These are phyloP conservation scores for Aeoliscus strigatus DNA, from an alignment of 2,797 vertebrate genomes.

Conservation along the genomic window DNA sequence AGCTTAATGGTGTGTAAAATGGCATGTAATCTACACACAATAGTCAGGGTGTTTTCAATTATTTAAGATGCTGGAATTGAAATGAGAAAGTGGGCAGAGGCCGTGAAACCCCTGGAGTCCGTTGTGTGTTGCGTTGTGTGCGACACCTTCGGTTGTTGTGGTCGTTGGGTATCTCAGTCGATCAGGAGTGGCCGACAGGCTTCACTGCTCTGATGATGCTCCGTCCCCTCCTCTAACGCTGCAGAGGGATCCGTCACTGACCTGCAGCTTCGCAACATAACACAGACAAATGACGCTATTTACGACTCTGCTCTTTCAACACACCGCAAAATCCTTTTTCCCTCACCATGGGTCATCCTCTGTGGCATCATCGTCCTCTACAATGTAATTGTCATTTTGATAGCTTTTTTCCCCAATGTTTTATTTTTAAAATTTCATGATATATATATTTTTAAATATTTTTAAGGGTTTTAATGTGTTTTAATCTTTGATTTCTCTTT, in stretches of 20 bases:
- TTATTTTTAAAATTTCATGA: too few species aligned
- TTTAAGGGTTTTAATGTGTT: too few species aligned
- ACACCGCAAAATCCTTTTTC: slow-evolving; percentile 5
- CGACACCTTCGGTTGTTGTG: slow-evolving; percentile 29
- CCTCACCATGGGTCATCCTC: neutral
- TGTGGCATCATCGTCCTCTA: neutral
- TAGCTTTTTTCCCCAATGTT: too few species aligned
- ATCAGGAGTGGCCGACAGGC: slow-evolving; percentile 40
- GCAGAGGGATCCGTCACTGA: slow-evolving; percentile 51
- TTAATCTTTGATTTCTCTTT: too few species aligned
- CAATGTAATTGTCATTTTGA: too few species aligned
- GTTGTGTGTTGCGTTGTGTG: slow-evolving; percentile 42
- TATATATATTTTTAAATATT: too few species aligned
- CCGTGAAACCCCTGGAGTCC: slow-evolving; percentile 16
- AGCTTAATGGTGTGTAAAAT: slow-evolving; percentile 82
- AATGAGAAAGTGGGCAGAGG: slow-evolving; percentile 42
- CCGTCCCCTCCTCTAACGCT: slow-evolving; percentile 49
- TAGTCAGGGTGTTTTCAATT: slow-evolving; percentile 70
- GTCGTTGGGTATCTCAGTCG: slow-evolving; percentile 44
- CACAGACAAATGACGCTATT: slow-evolving; percentile 54
- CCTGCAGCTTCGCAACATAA: slow-evolving; percentile 50
- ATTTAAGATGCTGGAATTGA: slow-evolving; percentile 54
- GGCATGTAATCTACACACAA: slow-evolving; percentile 80
- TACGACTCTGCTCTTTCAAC: slow-evolving; percentile 30
- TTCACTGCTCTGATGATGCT: slow-evolving; percentile 50